Conservation (phyloP, 2,797 vertebrate species). For the Echeneis naucrates region DNA sequence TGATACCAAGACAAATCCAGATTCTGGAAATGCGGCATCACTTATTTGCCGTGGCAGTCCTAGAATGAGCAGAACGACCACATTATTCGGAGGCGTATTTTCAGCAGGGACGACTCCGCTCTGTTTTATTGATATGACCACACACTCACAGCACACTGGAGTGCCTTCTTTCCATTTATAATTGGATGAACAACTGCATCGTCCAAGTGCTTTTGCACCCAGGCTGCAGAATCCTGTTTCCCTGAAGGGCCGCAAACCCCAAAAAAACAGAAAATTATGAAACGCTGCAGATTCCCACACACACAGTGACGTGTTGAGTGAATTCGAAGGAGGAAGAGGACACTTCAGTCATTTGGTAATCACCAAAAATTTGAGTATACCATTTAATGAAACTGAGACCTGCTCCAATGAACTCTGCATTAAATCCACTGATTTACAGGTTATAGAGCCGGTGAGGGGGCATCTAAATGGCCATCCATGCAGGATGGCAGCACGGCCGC, state of each 20-base stretch:
- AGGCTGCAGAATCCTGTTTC: conserved; percentile 3
- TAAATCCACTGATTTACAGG: not conserved
- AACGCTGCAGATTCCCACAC: not conserved
- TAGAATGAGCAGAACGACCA: conserved; percentile 13
- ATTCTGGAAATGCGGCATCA: not conserved
- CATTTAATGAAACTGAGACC: not conserved
- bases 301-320: too few relatives aligned
- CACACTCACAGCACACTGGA: conserved; percentile 11
- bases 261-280: conserved; percentile 14
- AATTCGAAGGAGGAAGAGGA: conserved; percentile 2
- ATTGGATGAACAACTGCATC: conserved; percentile 12
- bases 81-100: conserved; percentile 16
- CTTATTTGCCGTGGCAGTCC: conserved; percentile 12
- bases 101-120: conserved; percentile 13
- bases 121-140: conserved; percentile 27
- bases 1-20: conserved; percentile 21
- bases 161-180: conserved; percentile 14
- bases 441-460: not conserved
- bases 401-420: not conserved
- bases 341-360: not conserved
- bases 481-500: not conserved
- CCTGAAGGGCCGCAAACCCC: not conserved
- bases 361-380: too few relatives aligned
- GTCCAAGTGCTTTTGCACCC: conserved; percentile 6
- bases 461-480: conserved; percentile 1